Percentiles rank a stretch among this genome's conserved stretches.
Evolutionary conservation across 2,888 invertebrate genomes (phyloP).

Genomic region (Platycheirus rosarum): DNA sequence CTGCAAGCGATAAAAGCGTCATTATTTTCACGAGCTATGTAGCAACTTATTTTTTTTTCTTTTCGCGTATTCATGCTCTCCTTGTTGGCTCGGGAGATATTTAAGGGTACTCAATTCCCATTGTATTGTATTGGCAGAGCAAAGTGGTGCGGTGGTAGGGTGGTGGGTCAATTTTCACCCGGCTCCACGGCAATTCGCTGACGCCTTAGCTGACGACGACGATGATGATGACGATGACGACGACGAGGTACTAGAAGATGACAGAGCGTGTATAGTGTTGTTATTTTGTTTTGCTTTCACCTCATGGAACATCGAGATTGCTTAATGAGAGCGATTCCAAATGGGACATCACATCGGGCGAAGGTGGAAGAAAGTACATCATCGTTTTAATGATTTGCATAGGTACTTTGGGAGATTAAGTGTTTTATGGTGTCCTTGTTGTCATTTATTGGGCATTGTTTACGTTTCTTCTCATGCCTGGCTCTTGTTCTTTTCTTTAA

Average conservation of each 20-base stretch:
- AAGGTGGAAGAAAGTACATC: constrained; percentile 54
- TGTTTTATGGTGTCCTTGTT: constrained; percentile 73
- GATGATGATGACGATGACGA: constrained; percentile 9
- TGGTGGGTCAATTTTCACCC: constrained; percentile 46
- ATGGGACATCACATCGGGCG: constrained; percentile 32
- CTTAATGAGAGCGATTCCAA: constrained; percentile 21
- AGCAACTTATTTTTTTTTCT: constrained; percentile 62
- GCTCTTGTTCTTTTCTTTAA: constrained; percentile 14
- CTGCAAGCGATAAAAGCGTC: constrained; percentile 71
- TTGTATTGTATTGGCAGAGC: constrained; percentile 68
- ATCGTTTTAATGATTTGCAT: constrained; percentile 73
- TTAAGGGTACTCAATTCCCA: constrained; percentile 70
- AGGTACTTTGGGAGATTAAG: constrained; percentile 73
- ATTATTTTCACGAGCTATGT: constrained; percentile 69
- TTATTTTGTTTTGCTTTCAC: constrained; percentile 69
- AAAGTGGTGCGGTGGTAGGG: constrained; percentile 42
- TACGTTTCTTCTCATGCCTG: constrained; percentile 20
- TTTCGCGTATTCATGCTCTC: constrained; percentile 46
- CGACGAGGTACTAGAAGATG: constrained; percentile 32
- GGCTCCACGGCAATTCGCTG: constrained; percentile 25
- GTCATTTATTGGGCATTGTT: constrained; percentile 72
- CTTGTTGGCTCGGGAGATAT: constrained; percentile 52
- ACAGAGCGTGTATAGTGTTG: constrained; percentile 60
- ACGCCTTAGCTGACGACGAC: constrained; percentile 40
- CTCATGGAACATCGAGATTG: constrained; percentile 61